Base-by-base conservation (phyloP, 2,797 vertebrate genomes). In the Rallus crepitans region DNA sequence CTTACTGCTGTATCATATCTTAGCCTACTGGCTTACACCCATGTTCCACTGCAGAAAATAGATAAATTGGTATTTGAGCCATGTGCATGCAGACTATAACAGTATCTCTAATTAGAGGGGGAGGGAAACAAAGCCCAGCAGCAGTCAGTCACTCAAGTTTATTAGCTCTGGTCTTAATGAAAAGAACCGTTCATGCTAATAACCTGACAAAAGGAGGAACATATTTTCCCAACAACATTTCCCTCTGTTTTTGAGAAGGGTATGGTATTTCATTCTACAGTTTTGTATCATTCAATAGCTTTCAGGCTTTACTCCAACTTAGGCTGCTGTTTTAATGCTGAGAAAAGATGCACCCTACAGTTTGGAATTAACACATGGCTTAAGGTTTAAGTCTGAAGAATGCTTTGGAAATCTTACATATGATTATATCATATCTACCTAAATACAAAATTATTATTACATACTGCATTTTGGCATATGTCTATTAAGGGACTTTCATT, bases 21-120 rank as follows among this genome's bases (percentile, higher is more conserved):
- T 17, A 57, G 55, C 45, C 50, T 25, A 31, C 53, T 30, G 33
- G 12, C 12, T 48, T 12, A 23, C 23, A 53, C 11, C 20, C 3
- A 6, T 7, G 40, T 13, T 65, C 45, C 31, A 21, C 40, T 48
- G 35, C 30, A 91, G 48, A 23, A 20, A 25, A 45, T 3, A 19
- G 24, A 11, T 18, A 23, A 60, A 56, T 6, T 47, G 25, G 31
- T 1, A 14, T 19, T 5, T 7, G 40, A 89, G 69, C 27, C 78
- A 39, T 0, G 0, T 13, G 52, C 30, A 20, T 1, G 18, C n/a
- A 52, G 21, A 20, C 13, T 31, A 3, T 4, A 89, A 9, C 14
- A 15, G 33, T 6, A 61, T 11, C 47, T 37, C 79, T 77, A 17
- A 30, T 6, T 25, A 16, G 14, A 3, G 21, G 2, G 2, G 28